Evolutionary conservation across 2,797 vertebrate species (phyloP).

Genomic region (Novumbra hubbsi): DNA sequence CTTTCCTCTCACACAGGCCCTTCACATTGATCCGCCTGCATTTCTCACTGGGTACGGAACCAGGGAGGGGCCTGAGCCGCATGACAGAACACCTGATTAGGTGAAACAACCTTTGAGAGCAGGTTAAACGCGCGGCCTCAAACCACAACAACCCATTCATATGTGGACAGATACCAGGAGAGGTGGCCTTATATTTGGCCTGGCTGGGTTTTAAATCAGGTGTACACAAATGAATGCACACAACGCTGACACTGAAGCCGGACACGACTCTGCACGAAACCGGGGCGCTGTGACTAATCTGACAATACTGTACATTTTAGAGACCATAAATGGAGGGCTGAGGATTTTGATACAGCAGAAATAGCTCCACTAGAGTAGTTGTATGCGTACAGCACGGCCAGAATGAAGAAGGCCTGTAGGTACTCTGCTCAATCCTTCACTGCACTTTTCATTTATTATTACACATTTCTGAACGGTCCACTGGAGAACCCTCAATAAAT

Average conservation of each 20-base stretch:
- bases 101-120: not conserved
- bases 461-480: not conserved
- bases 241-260: too few species aligned
- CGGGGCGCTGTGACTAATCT: not conserved
- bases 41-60: too few species aligned
- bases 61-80: not conserved
- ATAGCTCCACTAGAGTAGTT: not conserved
- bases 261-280: not conserved
- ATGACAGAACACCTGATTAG: not conserved
- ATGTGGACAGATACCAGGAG: not conserved
- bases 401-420: not conserved
- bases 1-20: too few species aligned
- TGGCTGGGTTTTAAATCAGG: not conserved
- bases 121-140: not conserved
- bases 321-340: not conserved
- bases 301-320: not conserved
- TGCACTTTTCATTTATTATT: not conserved
- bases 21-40: too few species aligned
- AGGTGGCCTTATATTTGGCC: not conserved
- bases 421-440: not conserved
- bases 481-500: not conserved
- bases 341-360: not conserved
- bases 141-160: not conserved
- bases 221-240: not conserved
- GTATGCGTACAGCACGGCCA: not conserved